Base-by-base conservation (phyloP, 2,113 vertebrate species). In the Carollia perspicillata region DNA sequence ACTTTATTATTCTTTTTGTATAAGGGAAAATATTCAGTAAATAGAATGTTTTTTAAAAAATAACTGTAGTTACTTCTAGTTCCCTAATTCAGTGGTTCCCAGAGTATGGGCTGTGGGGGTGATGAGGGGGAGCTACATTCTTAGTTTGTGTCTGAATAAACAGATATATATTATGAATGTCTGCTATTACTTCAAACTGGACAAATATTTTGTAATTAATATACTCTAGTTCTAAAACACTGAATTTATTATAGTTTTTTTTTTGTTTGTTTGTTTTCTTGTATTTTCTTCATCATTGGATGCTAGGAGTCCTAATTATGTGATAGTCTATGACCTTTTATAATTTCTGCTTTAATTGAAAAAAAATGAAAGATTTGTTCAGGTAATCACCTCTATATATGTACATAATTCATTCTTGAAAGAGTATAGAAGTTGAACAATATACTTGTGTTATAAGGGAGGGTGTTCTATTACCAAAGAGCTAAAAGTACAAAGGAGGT, bases 101-200 rank as follows among this genome's bases (percentile, higher is more conserved):
- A 58, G 2, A 84, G 33, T 75, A 28, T 75, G 14, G 20, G 8
- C 28, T 88, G 2, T 90, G 42, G 44, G n/a, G 10, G 1, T 55
- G 37, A 3, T 51, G 11, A 78, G 13, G 17, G 4, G 3, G 33
- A 3, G 69, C 6, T 75, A 13, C 5, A 85, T 23, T 22, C 37
- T 69, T 94, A 69, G n/a, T 89, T 90, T 89, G 12, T 92, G 49
- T 78, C 8, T 90, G 63, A 90, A 47, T 66, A 74, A 95, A 47
- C 89, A 60, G 72, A 40, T 72, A 28, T 5, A 47, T 80, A 23
- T 47, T 89, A 63, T 86, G 47, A 79, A 88, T 90, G 20, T 22
- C n/a, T 83, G 20, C 55, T 96, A 0, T 66, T 68, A 33, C 60
- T 95, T 93, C 51, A 85, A 44, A 83, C 58, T n/a, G 11, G 55